These are phyloP conservation scores for Motacilla tschutschensis DNA, from an alignment of 2,113 vertebrate genomes.

Conservation along the genomic window DNA sequence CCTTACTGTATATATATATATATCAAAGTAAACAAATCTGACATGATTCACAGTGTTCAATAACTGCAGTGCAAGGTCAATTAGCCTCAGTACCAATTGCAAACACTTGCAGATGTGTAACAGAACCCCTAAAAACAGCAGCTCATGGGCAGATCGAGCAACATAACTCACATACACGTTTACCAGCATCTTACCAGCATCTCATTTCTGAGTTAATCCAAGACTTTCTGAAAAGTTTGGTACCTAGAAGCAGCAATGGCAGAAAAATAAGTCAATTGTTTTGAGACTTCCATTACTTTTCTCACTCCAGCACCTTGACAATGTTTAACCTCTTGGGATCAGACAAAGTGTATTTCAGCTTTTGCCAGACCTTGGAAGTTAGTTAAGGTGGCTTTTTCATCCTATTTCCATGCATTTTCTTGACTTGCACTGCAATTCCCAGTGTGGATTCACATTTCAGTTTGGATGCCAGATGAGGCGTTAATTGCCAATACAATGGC, in stretches of 20 bases:
- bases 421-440: not conserved
- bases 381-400: not conserved
- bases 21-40: not conserved
- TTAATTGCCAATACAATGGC: not conserved
- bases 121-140: not conserved
- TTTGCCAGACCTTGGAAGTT: not conserved
- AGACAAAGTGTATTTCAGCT: not conserved
- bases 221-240: not conserved
- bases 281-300: not conserved
- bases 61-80: slow-evolving; percentile 14
- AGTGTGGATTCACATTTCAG: not conserved
- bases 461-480: not conserved
- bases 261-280: not conserved
- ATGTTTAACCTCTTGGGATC: not conserved
- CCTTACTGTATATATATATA: not conserved
- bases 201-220: not conserved
- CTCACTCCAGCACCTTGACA: not conserved
- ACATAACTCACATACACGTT: not conserved
- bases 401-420: not conserved
- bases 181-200: not conserved
- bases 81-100: slow-evolving; percentile 7
- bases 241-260: not conserved
- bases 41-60: not conserved
- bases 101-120: not conserved
- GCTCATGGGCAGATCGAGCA: not conserved